Evolutionary conservation across 1,140 invertebrate species (phyloP), one percentile per base, ranked within the genome.

Genomic region (Geopemphigus sp.): DNA sequence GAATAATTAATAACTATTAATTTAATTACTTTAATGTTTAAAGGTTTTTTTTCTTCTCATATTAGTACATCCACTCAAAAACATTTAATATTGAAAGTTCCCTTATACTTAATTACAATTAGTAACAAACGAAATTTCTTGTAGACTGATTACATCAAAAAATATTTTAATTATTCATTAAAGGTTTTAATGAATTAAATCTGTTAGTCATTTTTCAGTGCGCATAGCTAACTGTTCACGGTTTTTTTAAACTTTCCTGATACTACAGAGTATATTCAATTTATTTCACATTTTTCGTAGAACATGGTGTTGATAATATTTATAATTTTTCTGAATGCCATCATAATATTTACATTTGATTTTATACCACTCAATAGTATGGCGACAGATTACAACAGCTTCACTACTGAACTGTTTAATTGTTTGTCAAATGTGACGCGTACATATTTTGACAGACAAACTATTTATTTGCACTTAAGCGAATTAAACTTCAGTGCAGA

Each of bases 371-470:
- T 63, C 0, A 5, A 17, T 29, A 15, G 12, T 32, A 32, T 24
- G 26, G 17, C 0, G 22, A 68, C 10, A 22, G 0, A 22, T 5
- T 11, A 53, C 24, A 50, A 72, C 8, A 8, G 22, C 26, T 78
- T 8, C 8, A 11, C 39, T 0, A 12, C 6, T 8, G n/a, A 61
- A 45, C 8, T 78, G 11, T 78, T 63, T 17, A 32, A 59, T 5
- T 78, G 74, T 8, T 12, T 78, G 22, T 45, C 56, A 22, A 61
- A 78, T 12, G 39, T 78, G 0, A 78, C 74, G 0, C 74, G 74
- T 0, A 63, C 74, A 2, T 78, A 78, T 29, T 78, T 78, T 15
- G 74, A 78, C 56, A 22, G 74, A 0, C 74, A 26, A 2, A 78
- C 74, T 5, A 50, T 59, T 78, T 78, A 78, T 12, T 17, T 78